Evolutionary conservation across 1,140 invertebrate genomes (phyloP).

Genomic region (Ceratosolen fusciceps): DNA sequence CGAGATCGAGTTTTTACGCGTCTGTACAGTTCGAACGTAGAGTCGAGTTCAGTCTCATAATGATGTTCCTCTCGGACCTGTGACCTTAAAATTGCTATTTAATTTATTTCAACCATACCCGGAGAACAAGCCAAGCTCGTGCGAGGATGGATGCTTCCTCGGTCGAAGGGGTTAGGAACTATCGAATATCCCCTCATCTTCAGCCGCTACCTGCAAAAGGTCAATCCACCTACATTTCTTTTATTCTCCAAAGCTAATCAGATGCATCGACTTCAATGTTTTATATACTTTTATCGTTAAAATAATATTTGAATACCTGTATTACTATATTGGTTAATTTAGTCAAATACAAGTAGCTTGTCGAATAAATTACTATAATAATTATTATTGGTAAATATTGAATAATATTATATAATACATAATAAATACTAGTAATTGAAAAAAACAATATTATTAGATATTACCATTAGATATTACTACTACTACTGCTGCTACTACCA

Average conservation of each 20-base stretch:
- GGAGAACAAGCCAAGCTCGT: not conserved
- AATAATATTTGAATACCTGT: not conserved
- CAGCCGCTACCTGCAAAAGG: constrained; percentile 12
- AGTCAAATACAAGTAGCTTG: too few relatives aligned
- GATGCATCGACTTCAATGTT: too few relatives aligned
- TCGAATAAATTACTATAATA: too few relatives aligned
- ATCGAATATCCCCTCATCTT: not conserved
- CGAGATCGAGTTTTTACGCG: not conserved
- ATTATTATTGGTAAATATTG: not conserved
- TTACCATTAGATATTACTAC: too few relatives aligned
- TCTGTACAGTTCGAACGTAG: too few relatives aligned
- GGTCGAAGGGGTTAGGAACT: constrained; percentile 29
- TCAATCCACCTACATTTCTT: not conserved
- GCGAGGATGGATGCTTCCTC: constrained; percentile 23
- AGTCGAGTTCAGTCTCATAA: not conserved
- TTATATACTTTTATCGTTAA: not conserved
- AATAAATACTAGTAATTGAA: too few relatives aligned
- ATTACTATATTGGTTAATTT: too few relatives aligned
- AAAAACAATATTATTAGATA: too few relatives aligned
- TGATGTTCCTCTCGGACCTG: not conserved
- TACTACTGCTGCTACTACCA: too few relatives aligned
- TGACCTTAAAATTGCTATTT: not conserved
- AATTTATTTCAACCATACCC: not conserved
- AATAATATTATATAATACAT: too few relatives aligned
- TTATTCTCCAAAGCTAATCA: not conserved